Conservation (phyloP, 2,113 vertebrate species). For the Lipophrys pholis region DNA sequence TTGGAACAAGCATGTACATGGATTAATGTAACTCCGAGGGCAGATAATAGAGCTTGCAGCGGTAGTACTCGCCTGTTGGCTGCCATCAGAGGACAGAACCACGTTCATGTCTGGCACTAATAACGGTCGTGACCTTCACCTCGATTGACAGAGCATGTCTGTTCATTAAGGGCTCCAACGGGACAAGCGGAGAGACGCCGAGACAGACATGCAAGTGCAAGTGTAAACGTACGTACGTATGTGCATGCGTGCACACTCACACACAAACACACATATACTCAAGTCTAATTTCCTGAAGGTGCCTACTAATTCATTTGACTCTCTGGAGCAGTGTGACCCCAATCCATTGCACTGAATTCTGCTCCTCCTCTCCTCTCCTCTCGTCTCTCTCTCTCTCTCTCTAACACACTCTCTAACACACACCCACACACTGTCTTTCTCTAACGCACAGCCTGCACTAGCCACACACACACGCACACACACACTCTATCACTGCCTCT, state of each 20-base stretch:
- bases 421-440: constrained; percentile 32
- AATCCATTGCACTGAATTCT: constrained; percentile 50
- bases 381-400: background rate
- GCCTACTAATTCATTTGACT: constrained; percentile 71
- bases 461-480: constrained; percentile 13
- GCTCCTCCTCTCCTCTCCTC: constrained; percentile 9
- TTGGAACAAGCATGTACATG: constrained; percentile 36
- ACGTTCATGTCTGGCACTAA: constrained; percentile 59
- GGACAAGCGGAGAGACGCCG: constrained; percentile 48
- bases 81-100: constrained; percentile 56
- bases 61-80: constrained; percentile 31
- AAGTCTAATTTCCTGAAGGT: constrained; percentile 69
- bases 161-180: constrained; percentile 63
- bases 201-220: constrained; percentile 45
- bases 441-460: constrained; percentile 1
- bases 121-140: constrained; percentile 72
- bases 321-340: constrained; percentile 69
- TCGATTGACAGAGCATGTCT: constrained; percentile 63
- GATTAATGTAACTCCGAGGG: constrained; percentile 36
- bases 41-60: constrained; percentile 53
- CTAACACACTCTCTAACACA: constrained; percentile 1
- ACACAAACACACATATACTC: constrained; percentile 22
- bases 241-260: background rate
- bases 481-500: background rate
- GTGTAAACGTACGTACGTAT: too few relatives aligned